Evolutionary conservation across 2,888 invertebrate genomes (phyloP).

Genomic region (Tridacna crocea): DNA sequence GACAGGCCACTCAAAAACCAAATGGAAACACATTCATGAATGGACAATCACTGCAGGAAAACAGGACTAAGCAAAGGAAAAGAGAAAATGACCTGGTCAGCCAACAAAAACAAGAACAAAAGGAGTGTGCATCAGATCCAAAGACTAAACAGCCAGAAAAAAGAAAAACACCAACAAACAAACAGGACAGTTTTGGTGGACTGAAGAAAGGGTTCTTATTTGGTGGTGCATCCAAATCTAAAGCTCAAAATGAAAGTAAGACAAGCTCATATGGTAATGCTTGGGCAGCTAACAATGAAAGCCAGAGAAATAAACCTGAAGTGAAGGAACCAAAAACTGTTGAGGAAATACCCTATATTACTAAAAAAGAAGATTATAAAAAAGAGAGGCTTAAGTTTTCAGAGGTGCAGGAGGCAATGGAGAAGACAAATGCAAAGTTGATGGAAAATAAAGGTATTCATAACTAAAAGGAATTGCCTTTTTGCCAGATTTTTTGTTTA

Average conservation of each 20-base stretch:
- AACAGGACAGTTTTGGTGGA: constrained; percentile 74
- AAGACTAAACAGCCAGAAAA: not conserved
- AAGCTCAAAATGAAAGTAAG: constrained; percentile 24
- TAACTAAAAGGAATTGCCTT: too few species aligned
- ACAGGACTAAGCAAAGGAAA: not conserved
- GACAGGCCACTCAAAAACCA: not conserved
- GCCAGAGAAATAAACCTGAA: constrained; percentile 1
- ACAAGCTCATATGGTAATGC: not conserved
- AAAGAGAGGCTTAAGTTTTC: constrained; percentile 67
- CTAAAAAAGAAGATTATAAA: constrained; percentile 64
- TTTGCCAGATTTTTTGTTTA: too few species aligned
- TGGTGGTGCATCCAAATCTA: constrained; percentile 65
- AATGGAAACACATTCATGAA: not conserved
- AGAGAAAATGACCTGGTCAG: not conserved
- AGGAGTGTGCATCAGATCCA: not conserved
- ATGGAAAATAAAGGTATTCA: constrained; percentile 61
- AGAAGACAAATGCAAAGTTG: constrained; percentile 53
- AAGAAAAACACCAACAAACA: not conserved
- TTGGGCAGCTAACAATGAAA: not conserved
- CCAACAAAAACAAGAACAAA: not conserved
- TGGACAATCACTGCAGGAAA: constrained; percentile 8
- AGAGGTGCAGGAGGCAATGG: constrained; percentile 80
- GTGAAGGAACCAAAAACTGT: constrained; percentile 33
- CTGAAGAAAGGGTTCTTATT: constrained; percentile 81
- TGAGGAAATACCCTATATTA: constrained; percentile 77